These are phyloP conservation scores for Neodiprion fabricii DNA, from an alignment of 1,140 invertebrate genomes.

Conservation along the genomic window DNA sequence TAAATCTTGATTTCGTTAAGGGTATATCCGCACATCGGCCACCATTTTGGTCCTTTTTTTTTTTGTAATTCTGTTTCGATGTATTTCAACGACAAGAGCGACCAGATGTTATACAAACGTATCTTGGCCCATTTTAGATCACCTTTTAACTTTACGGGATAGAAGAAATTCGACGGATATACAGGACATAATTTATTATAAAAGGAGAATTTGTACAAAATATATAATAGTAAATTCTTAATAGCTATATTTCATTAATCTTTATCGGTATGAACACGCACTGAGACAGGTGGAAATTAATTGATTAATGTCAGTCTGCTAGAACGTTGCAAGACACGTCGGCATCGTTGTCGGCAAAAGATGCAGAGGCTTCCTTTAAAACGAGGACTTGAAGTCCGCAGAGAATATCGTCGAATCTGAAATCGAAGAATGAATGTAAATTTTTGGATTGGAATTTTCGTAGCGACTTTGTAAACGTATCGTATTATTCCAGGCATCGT, in stretches of 20 bases:
- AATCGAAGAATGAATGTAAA: constrained; percentile 18
- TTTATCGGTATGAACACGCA: neutral
- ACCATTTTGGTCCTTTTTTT: too few relatives aligned
- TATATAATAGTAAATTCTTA: neutral
- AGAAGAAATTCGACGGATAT: neutral
- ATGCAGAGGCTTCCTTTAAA: constrained; percentile 30
- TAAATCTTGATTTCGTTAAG: too few relatives aligned
- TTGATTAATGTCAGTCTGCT: neutral
- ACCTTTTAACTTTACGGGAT: too few relatives aligned
- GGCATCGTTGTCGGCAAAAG: constrained; percentile 3
- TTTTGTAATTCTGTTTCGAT: too few relatives aligned
- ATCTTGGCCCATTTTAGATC: too few relatives aligned
- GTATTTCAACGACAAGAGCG: too few relatives aligned
- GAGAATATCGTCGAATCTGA: constrained; percentile 31
- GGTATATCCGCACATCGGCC: too few relatives aligned
- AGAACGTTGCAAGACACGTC: neutral
- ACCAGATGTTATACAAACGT: too few relatives aligned
- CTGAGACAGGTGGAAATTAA: neutral
- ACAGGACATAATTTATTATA: neutral
- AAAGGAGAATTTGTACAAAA: neutral
- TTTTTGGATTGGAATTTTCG: neutral
- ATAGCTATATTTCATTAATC: too few relatives aligned
- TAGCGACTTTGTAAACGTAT: neutral
- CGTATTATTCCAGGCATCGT: neutral
- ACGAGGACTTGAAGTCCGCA: constrained; percentile 30